phyloP scores from a whole-genome alignment of 2,113 vertebrate genomes.

The Stictonetta naevosa region DNA sequence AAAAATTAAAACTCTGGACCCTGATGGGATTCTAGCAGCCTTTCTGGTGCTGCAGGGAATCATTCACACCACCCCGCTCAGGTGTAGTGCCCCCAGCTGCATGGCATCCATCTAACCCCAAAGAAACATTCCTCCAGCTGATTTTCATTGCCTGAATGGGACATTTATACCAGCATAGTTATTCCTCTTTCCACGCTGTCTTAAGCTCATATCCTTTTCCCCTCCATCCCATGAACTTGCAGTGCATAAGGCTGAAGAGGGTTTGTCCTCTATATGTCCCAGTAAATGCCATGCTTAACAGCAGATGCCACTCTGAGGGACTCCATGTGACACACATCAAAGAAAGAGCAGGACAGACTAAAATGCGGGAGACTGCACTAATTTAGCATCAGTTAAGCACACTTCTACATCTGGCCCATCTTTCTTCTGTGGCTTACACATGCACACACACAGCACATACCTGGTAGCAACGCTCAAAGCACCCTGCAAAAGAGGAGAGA shows the following conservation, averaged over 20 bases:
- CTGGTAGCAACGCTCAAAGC: background rate
- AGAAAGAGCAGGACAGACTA: background rate
- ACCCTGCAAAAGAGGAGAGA: slow-evolving; percentile 24
- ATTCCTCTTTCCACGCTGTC: background rate
- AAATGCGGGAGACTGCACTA: background rate
- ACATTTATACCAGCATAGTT: background rate
- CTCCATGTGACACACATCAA: background rate
- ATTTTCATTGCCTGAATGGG: background rate
- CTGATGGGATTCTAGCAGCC: fast-evolving
- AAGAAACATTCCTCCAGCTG: background rate
- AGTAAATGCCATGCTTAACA: background rate
- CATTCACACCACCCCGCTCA: background rate
- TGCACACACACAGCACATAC: fast-evolving
- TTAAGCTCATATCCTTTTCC: background rate
- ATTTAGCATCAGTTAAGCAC: background rate
- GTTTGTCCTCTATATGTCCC: background rate
- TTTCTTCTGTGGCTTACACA: background rate
- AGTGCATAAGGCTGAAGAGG: background rate
- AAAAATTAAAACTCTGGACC: background rate
- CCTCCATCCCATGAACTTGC: background rate
- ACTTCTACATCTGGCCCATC: background rate
- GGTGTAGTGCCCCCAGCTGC: background rate
- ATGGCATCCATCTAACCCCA: background rate
- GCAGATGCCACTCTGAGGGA: background rate
- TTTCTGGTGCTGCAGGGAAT: background rate